Conservation (phyloP, 1,140 invertebrate genomes). For the Teleopsis dalmanni region DNA sequence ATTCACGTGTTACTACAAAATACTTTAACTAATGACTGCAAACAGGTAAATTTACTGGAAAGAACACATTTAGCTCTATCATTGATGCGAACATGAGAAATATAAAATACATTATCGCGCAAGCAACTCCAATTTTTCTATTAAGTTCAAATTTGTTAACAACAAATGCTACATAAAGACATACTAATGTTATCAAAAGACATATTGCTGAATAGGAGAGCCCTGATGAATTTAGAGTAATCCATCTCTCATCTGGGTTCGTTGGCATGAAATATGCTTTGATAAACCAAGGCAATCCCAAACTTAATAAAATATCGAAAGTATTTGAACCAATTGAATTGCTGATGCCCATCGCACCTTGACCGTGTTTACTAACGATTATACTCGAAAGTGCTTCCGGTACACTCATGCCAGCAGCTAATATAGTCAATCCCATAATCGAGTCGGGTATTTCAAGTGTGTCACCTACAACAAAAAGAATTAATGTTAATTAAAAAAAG, state of each 20-base stretch:
- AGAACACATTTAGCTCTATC: constrained; percentile 73
- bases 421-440: constrained; percentile 69
- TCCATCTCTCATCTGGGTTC: constrained; percentile 50
- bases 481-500: neutral
- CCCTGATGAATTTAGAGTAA: constrained; percentile 59
- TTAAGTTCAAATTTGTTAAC: constrained; percentile 48
- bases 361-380: constrained; percentile 69
- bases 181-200: constrained; percentile 59
- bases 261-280: constrained; percentile 62
- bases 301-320: constrained; percentile 74
- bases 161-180: constrained; percentile 57
- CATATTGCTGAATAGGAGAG: constrained; percentile 69
- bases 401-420: constrained; percentile 66
- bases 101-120: constrained; percentile 61
- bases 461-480: constrained; percentile 46
- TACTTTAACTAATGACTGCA: constrained; percentile 14
- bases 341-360: constrained; percentile 77
- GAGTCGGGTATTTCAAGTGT: constrained; percentile 61
- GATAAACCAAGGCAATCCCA: constrained; percentile 76
- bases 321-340: constrained; percentile 83
- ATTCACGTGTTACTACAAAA: too few relatives aligned
- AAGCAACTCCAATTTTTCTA: constrained; percentile 62
- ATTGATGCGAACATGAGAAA: constrained; percentile 66
- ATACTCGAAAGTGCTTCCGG: constrained; percentile 77
- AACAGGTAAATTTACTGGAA: constrained; percentile 51